Evolutionary conservation across 2,113 vertebrate genomes (phyloP).

Genomic region (Bambusicola thoracicus): DNA sequence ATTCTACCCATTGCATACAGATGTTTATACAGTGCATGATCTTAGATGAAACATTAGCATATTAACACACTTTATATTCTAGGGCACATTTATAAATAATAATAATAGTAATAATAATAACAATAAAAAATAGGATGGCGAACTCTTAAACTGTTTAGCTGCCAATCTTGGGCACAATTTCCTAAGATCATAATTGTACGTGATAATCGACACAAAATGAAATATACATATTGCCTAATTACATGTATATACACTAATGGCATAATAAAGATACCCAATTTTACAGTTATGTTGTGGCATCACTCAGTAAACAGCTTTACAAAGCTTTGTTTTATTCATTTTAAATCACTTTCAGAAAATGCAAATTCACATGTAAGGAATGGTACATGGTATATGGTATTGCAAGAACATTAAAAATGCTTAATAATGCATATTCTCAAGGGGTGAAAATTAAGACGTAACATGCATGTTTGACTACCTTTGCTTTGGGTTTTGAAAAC

Average conservation of each 20-base stretch:
- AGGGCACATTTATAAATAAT: not conserved
- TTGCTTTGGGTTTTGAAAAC: not conserved
- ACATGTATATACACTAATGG: slow-evolving; percentile 9
- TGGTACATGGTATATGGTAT: too few relatives aligned
- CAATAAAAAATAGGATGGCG: not conserved
- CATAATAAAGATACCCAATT: slow-evolving; percentile 23
- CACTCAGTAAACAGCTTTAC: slow-evolving; percentile 40
- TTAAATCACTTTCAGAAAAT: slow-evolving; percentile 25
- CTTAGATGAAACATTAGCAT: not conserved
- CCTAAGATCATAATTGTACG: slow-evolving; percentile 30
- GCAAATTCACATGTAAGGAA: not conserved
- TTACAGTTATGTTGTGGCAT: slow-evolving; percentile 29
- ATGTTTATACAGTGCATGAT: not conserved
- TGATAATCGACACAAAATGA: slow-evolving; percentile 50
- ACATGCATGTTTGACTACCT: not conserved
- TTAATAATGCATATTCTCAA: not conserved
- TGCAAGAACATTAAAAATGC: not conserved
- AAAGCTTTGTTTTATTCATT: slow-evolving; percentile 37
- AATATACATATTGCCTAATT: slow-evolving; percentile 33
- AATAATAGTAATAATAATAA: not conserved
- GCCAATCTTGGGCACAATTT: not conserved
- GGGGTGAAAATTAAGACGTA: not conserved
- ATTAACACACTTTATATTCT: not conserved
- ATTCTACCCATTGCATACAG: not conserved
- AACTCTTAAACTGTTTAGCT: slow-evolving; percentile 1